These are phyloP conservation scores for Columbina picui DNA, from an alignment of 2,113 vertebrate species.

Conservation along the genomic window DNA sequence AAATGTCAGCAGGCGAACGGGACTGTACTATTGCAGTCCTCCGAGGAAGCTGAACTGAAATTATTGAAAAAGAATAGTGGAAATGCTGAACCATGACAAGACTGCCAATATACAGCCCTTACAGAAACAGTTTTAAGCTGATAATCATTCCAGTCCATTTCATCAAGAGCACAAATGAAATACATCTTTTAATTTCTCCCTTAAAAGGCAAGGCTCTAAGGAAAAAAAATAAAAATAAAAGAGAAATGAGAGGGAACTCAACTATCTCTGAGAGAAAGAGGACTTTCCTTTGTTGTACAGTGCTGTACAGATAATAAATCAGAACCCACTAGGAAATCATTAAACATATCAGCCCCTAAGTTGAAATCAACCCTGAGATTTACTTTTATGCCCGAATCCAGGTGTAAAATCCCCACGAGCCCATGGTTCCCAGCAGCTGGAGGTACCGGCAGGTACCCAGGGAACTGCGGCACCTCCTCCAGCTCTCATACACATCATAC, in stretches of 20 bases:
- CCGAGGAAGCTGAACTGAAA: neutral
- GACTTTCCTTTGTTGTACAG: neutral
- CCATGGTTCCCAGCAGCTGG: neutral
- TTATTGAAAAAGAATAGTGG: neutral
- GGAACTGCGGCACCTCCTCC: neutral
- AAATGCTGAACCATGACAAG: neutral
- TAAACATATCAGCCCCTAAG: neutral
- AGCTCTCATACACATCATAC: neutral
- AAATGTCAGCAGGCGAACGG: neutral
- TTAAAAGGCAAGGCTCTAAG: neutral
- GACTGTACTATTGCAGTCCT: neutral
- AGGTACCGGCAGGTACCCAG: neutral
- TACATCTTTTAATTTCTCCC: neutral
- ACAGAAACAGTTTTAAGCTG: neutral
- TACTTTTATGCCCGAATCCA: neutral
- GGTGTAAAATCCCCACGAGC: rapidly evolving
- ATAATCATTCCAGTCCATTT: neutral
- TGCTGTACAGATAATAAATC: neutral
- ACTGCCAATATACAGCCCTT: neutral
- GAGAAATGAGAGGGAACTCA: neutral
- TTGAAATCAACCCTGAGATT: neutral
- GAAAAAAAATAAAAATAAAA: neutral
- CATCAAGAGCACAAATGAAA: constrained; percentile 2
- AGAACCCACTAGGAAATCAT: neutral
- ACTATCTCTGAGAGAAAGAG: neutral